Evolutionary conservation across 2,888 invertebrate species (phyloP).

Genomic region (Sinhomidia bicolor): DNA sequence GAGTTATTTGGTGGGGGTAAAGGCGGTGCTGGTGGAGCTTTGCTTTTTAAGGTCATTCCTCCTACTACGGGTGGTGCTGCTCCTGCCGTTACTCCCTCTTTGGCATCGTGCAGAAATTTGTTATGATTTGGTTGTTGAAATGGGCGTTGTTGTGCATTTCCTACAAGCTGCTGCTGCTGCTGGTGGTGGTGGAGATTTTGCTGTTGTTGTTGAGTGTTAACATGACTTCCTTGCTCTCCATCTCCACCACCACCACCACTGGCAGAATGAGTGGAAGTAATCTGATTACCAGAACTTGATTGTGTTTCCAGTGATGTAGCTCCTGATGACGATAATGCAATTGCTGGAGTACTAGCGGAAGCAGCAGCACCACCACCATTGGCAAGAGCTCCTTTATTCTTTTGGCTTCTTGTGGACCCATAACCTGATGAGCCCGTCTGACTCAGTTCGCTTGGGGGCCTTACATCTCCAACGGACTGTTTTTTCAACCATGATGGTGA

Average conservation of each 20-base stretch:
- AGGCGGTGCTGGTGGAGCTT: slow-evolving; percentile 44
- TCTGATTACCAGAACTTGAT: slow-evolving; percentile 71
- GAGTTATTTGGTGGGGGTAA: slow-evolving; percentile 44
- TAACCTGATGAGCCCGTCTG: slow-evolving; percentile 83
- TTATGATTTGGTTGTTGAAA: slow-evolving; percentile 62
- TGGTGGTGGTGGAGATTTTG: slow-evolving; percentile 15
- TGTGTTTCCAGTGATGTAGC: slow-evolving; percentile 69
- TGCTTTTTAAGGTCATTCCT: slow-evolving; percentile 57
- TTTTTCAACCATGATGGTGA: slow-evolving; percentile 52
- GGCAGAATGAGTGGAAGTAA: slow-evolving; percentile 55
- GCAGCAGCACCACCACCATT: slow-evolving; percentile 50
- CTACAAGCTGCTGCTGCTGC: slow-evolving; percentile 37
- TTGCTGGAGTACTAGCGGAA: slow-evolving; percentile 30
- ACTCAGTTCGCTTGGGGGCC: slow-evolving; percentile 82
- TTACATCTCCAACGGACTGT: slow-evolving; percentile 79
- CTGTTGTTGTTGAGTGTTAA: slow-evolving; percentile 44
- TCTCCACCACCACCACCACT: slow-evolving; percentile 14
- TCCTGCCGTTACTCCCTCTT: slow-evolving; percentile 53
- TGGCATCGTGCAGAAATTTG: slow-evolving; percentile 53
- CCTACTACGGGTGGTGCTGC: slow-evolving; percentile 12
- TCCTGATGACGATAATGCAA: slow-evolving; percentile 44
- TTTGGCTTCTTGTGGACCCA: slow-evolving; percentile 83
- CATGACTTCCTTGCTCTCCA: slow-evolving; percentile 46
- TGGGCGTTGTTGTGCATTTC: slow-evolving; percentile 55
- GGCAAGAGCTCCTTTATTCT: slow-evolving; percentile 74